Percentiles rank a stretch among this genome's conserved stretches.
These are phyloP conservation scores for Sebastes schlegelii DNA, from an alignment of 2,113 vertebrate genomes.

Conservation along the genomic window DNA sequence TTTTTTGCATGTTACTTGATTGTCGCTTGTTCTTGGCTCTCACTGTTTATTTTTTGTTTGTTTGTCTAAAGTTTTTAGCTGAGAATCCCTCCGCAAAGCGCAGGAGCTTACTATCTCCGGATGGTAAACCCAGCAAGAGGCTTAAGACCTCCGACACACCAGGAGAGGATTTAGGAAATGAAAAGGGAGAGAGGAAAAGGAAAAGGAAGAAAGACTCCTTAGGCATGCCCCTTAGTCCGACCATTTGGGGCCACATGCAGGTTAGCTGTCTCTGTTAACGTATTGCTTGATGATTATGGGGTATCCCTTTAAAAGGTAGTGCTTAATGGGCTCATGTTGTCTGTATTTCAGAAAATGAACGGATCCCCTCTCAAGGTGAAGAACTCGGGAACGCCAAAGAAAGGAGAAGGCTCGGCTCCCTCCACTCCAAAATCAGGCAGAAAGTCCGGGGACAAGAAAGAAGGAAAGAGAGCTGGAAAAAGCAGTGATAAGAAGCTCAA, in stretches of 20 bases:
- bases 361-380: conserved; percentile 92
- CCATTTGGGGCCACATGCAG: conserved; percentile 93
- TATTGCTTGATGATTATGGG: neutral
- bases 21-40: neutral
- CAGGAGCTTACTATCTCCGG: conserved; percentile 89
- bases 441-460: conserved; percentile 78
- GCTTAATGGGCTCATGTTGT: conserved; percentile 11
- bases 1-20: neutral
- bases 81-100: conserved; percentile 93
- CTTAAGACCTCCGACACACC: conserved; percentile 79
- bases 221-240: conserved; percentile 89
- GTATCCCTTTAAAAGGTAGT: neutral
- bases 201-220: conserved; percentile 83
- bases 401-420: conserved; percentile 80
- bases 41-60: neutral
- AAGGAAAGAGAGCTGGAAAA: conserved; percentile 82
- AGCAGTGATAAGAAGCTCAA: conserved; percentile 82
- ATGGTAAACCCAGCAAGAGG: conserved; percentile 91
- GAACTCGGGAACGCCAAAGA: conserved; percentile 89
- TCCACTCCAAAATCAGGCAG: conserved; percentile 68
- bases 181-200: conserved; percentile 80
- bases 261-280: conserved; percentile 50
- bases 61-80: conserved; percentile 89
- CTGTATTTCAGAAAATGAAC: conserved; percentile 87
- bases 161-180: conserved; percentile 80